Conservation (phyloP, 2,888 invertebrate genomes). For the Ennomos quercinarius region DNA sequence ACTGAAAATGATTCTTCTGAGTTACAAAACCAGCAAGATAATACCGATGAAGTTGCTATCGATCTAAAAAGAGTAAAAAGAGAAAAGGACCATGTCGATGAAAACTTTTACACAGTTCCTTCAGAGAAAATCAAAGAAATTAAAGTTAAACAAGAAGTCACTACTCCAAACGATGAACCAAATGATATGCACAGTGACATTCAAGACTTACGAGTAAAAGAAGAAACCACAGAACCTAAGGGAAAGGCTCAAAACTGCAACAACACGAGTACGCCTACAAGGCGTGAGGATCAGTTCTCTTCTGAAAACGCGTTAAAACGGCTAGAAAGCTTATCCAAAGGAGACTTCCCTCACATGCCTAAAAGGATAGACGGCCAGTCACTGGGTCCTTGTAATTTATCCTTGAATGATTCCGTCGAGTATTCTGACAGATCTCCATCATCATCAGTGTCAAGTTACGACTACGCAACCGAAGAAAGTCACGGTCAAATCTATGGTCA, state of each 20-base stretch:
- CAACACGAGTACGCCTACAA: constrained; percentile 47
- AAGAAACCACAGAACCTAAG: constrained; percentile 69
- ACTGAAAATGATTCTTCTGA: constrained; percentile 52
- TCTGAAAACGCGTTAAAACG: constrained; percentile 90
- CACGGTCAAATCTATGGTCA: constrained; percentile 89
- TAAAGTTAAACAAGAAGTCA: constrained; percentile 66
- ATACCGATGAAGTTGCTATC: constrained; percentile 61
- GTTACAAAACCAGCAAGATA: constrained; percentile 53
- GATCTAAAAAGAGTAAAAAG: constrained; percentile 74
- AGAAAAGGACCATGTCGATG: constrained; percentile 50
- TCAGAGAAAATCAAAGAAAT: constrained; percentile 46
- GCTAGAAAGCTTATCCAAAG: constrained; percentile 92
- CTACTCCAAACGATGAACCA: constrained; percentile 63
- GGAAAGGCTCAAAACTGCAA: constrained; percentile 47
- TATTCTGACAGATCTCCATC: constrained; percentile 84
- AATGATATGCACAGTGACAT: constrained; percentile 56
- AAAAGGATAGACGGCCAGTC: constrained; percentile 64
- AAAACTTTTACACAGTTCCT: constrained; percentile 34
- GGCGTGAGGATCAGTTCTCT: constrained; percentile 62
- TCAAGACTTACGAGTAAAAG: constrained; percentile 72
- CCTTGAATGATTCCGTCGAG: constrained; percentile 70
- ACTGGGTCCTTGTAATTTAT: constrained; percentile 68
- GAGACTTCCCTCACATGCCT: constrained; percentile 86
- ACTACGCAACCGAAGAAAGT: constrained; percentile 86
- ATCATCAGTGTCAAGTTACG: constrained; percentile 86